A percentile compares a stretch with the other conserved stretches of the same genome.
phyloP scores from a whole-genome alignment of 1,140 invertebrate species.

The Atopsyche davidsoni region DNA sequence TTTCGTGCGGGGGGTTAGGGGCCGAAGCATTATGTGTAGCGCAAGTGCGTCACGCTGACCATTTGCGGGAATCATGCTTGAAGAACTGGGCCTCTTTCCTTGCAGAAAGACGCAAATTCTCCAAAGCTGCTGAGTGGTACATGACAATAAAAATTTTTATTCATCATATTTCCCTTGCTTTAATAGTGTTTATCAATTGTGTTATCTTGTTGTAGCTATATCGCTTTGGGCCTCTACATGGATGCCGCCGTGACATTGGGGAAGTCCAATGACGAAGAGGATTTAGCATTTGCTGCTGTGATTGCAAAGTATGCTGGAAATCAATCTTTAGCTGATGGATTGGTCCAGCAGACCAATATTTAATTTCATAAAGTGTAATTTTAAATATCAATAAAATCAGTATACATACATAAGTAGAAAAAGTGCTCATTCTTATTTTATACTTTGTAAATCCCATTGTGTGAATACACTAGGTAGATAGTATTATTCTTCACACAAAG shows the following conservation, averaged over 20 bases:
- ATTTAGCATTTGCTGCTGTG: conserved; percentile 36
- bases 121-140: conserved; percentile 58
- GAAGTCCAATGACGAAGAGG: conserved; percentile 32
- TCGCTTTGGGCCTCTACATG: conserved; percentile 34
- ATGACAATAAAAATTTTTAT: conserved; percentile 10
- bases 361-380: too few relatives aligned
- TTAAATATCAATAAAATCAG: too few relatives aligned
- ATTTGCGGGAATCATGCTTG: conserved; percentile 51
- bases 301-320: conserved; percentile 38
- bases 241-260: conserved; percentile 35
- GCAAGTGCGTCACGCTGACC: conserved; percentile 56
- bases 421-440: too few relatives aligned
- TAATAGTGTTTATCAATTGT: not conserved
- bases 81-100: conserved; percentile 48
- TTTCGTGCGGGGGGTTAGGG: conserved; percentile 31
- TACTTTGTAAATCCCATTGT: too few relatives aligned
- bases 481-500: too few relatives aligned
- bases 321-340: conserved; percentile 35
- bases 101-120: conserved; percentile 44
- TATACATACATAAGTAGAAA: too few relatives aligned
- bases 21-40: conserved; percentile 45
- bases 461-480: too few relatives aligned
- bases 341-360: too few relatives aligned
- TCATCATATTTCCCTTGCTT: not conserved
- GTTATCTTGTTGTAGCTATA: conserved; percentile 34